phyloP scores from a whole-genome alignment of 2,888 invertebrate species.

The Lasioglossum villosulum region DNA sequence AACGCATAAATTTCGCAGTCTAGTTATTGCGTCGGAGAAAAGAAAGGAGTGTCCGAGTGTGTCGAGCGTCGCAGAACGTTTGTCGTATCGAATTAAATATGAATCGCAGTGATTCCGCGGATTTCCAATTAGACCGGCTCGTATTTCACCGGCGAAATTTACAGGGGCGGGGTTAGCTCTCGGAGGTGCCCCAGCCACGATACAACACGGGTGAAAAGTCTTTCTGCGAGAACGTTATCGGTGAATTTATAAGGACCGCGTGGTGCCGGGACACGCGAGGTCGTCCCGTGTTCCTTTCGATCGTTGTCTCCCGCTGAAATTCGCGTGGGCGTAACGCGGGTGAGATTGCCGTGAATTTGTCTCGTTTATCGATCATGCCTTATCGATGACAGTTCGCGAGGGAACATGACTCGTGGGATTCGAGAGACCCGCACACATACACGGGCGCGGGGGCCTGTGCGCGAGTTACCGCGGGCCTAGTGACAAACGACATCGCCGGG shows the following conservation, averaged over 20 bases:
- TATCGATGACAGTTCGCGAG: slow-evolving; percentile 60
- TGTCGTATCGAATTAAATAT: not conserved
- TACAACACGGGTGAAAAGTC: not conserved
- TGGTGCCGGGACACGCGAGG: slow-evolving; percentile 33
- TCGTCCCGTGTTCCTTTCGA: slow-evolving; percentile 45
- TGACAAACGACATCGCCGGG: slow-evolving; percentile 49
- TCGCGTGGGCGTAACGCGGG: slow-evolving; percentile 53
- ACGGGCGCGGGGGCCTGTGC: not conserved
- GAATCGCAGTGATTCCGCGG: not conserved
- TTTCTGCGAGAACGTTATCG: slow-evolving; percentile 30
- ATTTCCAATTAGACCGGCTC: not conserved
- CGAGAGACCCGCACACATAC: not conserved
- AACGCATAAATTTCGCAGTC: slow-evolving; percentile 17
- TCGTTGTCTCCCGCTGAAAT: slow-evolving; percentile 54
- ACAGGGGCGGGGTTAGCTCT: not conserved
- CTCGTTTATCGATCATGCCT: slow-evolving; percentile 60
- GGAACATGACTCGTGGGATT: slow-evolving; percentile 57
- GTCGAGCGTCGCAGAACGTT: not conserved
- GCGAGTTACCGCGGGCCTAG: slow-evolving; percentile 31
- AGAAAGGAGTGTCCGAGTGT: slow-evolving; percentile 11
- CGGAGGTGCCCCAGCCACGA: not conserved
- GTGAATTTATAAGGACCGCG: slow-evolving; percentile 53
- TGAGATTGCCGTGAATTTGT: slow-evolving; percentile 57
- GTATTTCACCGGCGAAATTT: not conserved
- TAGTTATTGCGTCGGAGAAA: not conserved